Evolutionary conservation across 2,888 invertebrate genomes (phyloP).

Genomic region (Linnaemya tessellans): DNA sequence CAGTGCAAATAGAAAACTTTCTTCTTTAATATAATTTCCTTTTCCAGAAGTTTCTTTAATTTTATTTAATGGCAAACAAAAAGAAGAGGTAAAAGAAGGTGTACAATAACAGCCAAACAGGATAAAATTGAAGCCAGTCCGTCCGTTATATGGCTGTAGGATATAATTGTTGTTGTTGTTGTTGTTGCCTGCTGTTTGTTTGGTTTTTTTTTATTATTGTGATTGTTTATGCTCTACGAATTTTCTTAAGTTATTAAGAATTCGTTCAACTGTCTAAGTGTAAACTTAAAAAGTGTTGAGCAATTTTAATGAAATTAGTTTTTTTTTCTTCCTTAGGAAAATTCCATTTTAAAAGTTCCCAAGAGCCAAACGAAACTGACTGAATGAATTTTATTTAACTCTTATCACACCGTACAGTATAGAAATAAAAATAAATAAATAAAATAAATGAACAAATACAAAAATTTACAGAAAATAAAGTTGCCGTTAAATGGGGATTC

Average conservation of each 20-base stretch:
- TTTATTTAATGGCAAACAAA: neutral
- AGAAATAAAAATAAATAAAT: too few relatives aligned
- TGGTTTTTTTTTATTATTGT: neutral
- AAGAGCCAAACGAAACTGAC: too few relatives aligned
- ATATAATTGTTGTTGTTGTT: neutral
- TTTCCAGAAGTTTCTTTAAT: slow-evolving; percentile 6
- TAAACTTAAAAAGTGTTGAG: neutral
- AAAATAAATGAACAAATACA: too few relatives aligned
- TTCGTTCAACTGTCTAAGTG: neutral
- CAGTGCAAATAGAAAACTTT: slow-evolving; percentile 31
- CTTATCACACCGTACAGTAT: too few relatives aligned
- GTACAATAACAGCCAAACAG: slow-evolving; percentile 3
- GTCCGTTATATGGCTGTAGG: neutral
- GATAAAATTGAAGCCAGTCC: neutral
- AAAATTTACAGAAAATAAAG: too few relatives aligned
- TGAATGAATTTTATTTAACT: too few relatives aligned
- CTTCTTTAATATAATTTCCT: slow-evolving; percentile 38
- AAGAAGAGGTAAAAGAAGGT: slow-evolving; percentile 7
- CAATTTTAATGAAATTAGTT: neutral
- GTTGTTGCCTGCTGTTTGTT: neutral
- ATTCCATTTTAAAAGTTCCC: neutral
- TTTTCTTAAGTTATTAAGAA: slow-evolving; percentile 5
- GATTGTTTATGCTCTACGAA: neutral
- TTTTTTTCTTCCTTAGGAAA: neutral
- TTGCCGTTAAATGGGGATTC: too few relatives aligned